Conservation (phyloP, 1,140 invertebrate genomes). For the Drosophila insularis region DNA sequence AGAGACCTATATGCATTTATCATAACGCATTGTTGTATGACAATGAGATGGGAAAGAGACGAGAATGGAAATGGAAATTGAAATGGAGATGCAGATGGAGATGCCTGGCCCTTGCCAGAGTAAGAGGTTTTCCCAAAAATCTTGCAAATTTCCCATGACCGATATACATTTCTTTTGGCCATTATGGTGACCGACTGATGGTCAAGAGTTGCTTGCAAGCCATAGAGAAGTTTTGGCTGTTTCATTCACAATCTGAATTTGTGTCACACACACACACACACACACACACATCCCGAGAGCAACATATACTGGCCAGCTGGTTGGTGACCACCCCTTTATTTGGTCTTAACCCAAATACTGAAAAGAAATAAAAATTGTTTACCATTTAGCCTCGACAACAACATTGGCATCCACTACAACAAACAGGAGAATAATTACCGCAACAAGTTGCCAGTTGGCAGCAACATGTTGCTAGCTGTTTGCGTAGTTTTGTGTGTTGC, state of each 20-base stretch:
- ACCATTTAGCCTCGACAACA: constrained; percentile 59
- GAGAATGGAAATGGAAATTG: constrained; percentile 56
- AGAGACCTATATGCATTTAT: constrained; percentile 52
- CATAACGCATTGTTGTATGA: constrained; percentile 70
- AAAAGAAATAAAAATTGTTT: constrained; percentile 66
- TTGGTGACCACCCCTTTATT: constrained; percentile 73
- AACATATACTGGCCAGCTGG: constrained; percentile 36
- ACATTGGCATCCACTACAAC: constrained; percentile 20
- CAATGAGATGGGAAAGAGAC: constrained; percentile 28
- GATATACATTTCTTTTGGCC: constrained; percentile 52
- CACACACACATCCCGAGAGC: constrained; percentile 13
- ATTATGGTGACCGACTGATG: constrained; percentile 47
- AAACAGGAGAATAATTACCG: constrained; percentile 67
- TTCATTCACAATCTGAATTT: constrained; percentile 79
- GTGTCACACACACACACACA: constrained; percentile 47
- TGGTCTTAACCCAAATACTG: constrained; percentile 80
- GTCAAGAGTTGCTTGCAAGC: constrained; percentile 51
- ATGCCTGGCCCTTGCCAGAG: constrained; percentile 55
- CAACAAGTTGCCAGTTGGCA: constrained; percentile 67
- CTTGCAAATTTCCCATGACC: constrained; percentile 75
- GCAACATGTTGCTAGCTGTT: constrained; percentile 40
- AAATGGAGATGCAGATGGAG: constrained; percentile 26
- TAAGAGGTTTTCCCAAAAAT: constrained; percentile 31
- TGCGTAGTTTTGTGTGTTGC: constrained; percentile 63
- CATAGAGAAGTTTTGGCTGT: constrained; percentile 51